These are phyloP conservation scores for Eremophila alpestris DNA, from an alignment of 2,797 vertebrate species.

Conservation along the genomic window DNA sequence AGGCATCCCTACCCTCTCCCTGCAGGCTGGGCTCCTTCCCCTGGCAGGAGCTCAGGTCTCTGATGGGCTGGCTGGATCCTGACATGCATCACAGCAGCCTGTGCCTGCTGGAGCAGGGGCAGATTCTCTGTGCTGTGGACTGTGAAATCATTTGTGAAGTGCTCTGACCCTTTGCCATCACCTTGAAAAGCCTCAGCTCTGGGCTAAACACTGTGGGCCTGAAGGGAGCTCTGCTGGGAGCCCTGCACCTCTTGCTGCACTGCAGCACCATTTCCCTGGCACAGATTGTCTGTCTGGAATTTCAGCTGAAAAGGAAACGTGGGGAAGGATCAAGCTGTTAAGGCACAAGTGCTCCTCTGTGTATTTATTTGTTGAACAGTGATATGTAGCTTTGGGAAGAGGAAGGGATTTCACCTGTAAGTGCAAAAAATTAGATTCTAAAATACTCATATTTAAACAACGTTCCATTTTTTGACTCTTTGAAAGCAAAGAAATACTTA, in stretches of 20 bases:
- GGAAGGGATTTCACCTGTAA: neutral
- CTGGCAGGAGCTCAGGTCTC: neutral
- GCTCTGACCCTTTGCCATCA: neutral
- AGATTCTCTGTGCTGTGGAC: neutral
- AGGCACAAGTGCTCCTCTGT: neutral
- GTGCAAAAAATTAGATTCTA: neutral
- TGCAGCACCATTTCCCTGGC: neutral
- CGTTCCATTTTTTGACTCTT: accelerated
- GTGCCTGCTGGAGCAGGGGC: neutral
- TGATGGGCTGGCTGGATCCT: neutral
- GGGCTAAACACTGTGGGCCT: neutral
- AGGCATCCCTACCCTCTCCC: neutral
- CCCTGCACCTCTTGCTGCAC: neutral
- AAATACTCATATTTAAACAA: neutral
- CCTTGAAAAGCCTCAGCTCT: constrained; percentile 1
- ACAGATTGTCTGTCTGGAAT: neutral
- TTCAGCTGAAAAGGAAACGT: neutral
- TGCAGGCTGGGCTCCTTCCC: neutral
- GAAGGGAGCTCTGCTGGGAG: neutral
- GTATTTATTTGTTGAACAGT: neutral
- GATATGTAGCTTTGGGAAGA: neutral
- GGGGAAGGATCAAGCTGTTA: neutral
- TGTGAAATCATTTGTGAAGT: constrained; percentile 20
- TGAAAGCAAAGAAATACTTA: neutral
- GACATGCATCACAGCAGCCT: neutral